Percentiles rank a stretch among this genome's conserved stretches.
These are phyloP conservation scores for Xestoiulus laeticollis DNA, from an alignment of 2,888 invertebrate species.

Conservation along the genomic window DNA sequence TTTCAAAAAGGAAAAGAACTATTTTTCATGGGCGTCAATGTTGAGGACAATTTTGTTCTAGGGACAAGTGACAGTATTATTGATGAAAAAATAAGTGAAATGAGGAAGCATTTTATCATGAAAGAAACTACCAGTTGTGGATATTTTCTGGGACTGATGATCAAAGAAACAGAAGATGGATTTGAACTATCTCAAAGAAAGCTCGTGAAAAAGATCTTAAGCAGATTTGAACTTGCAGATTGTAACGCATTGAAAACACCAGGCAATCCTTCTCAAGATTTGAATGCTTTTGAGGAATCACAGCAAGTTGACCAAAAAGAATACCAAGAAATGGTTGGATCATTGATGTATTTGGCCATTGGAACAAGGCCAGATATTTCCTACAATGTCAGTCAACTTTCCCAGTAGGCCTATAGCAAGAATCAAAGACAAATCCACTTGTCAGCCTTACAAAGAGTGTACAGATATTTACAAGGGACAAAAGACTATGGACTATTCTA, in stretches of 20 bases:
- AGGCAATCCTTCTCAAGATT: background rate
- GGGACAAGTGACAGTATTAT: slow-evolving; percentile 23
- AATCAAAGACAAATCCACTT: background rate
- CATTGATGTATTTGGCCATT: background rate
- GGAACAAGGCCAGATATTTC: slow-evolving; percentile 21
- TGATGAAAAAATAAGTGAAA: background rate
- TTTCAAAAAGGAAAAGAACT: background rate
- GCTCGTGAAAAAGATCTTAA: background rate
- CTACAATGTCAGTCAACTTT: background rate
- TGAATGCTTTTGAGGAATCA: background rate
- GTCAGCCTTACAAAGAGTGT: background rate
- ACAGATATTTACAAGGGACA: background rate
- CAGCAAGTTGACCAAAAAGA: background rate
- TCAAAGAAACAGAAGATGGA: slow-evolving; percentile 1
- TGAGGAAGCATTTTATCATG: background rate
- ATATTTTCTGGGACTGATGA: background rate
- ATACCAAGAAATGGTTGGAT: slow-evolving; percentile 32
- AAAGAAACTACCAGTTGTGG: background rate
- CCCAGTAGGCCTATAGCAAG: slow-evolving; percentile 31
- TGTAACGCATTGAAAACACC: background rate
- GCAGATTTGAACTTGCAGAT: background rate
- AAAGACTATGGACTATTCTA: background rate
- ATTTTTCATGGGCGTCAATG: background rate
- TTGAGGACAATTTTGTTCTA: background rate
- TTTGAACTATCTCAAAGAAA: slow-evolving; percentile 6